Base-by-base conservation (phyloP, 2,113 vertebrate species). In the Gnathonemus longibarbis region DNA sequence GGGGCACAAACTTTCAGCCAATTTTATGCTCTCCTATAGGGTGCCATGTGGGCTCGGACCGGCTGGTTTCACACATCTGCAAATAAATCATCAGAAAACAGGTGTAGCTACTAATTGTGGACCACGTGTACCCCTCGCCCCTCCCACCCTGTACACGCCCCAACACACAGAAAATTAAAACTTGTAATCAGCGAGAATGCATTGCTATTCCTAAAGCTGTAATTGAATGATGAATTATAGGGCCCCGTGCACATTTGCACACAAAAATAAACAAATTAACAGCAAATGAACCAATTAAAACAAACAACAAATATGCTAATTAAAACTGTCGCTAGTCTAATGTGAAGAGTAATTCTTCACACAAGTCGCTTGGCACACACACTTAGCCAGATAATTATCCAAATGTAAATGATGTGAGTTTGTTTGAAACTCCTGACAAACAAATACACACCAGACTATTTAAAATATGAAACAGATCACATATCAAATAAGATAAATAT, bases 401-500 rank as follows among this genome's bases (percentile, higher is more conserved):
- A 80, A 84, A 48, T 24, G 39, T 48, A 84, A 21, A 84, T 42
- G 6, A 84, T 45, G 21, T 24, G 35, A 84, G 45, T 45, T 45
- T 31, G 70, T 77, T 77, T 77, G 5, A 84, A 84, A 84, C 39
- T n/a, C n/a, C 45, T n/a, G 83, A 48, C 83, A 46, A 24, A 84
- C 42, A 48, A 84, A 48, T n/a, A 84, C 39, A 84, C 27, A 31
- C 27, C 48, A 39, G n/a, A n/a, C 39, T 13, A 53, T 39, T 17
- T 56, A 21, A 52, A 52, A 87, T 50, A 17, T 10, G 31, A 53
- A 50, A 87, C 83, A n/a, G 15, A 53, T 87, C 50, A 31, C 85
- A 87, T 35, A 15, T 27, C 85, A 87, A 27, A 87, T 50, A 87
- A 53, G 49, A 87, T 87, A 87, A 87, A 87, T 87, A 53, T 87